Base-by-base conservation (phyloP, 2,113 vertebrate species). In the Guaruba guarouba region DNA sequence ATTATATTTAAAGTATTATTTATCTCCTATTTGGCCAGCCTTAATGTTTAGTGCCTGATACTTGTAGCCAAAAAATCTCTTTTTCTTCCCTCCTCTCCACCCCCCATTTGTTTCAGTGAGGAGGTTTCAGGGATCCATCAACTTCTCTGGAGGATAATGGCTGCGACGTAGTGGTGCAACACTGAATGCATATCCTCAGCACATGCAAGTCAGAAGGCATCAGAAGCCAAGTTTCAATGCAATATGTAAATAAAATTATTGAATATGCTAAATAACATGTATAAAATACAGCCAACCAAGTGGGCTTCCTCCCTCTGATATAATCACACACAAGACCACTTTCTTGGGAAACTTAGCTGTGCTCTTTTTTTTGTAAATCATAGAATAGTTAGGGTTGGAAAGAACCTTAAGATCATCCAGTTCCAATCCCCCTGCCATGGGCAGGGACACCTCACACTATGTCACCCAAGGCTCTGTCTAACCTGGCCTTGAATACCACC, bases 61-160 rank as follows among this genome's bases (percentile, higher is more conserved):
- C 92, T 91, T 97, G 94, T 92, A 88, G 76, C 88, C 77, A 27
- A 71, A n/a, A 92, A 62, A 70, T 78, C 59, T 68, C 63, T 75
- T 52, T 68, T 43, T 11, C 19, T 57, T 69, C 20, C 22, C n/a
- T 81, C 7, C 13, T 17, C 31, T 57, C 67, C 51, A 18, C 70
- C 82, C 66, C 44, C 54, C 85, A 48, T 44, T 5, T 69, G 64
- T 91, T 92, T 79, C 52, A 94, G 95, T 59, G 73, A 79, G 37
- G 80, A 61, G 46, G 43, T 80, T 95, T 93, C 73, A 82, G 73
- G 63, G 82, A 51, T 79, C 83, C 18, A 2, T 52, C 43, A 59
- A 44, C 39, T 90, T 70, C 81, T 66, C 92, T 54, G 54, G 28
- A 92, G 89, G 61, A 96, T 25, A 59, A n/a, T 86, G 48, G 17